Percentiles rank a stretch among this genome's conserved stretches.
Evolutionary conservation across 2,113 vertebrate genomes (phyloP).

Genomic region (Protomyctophum bolini): DNA sequence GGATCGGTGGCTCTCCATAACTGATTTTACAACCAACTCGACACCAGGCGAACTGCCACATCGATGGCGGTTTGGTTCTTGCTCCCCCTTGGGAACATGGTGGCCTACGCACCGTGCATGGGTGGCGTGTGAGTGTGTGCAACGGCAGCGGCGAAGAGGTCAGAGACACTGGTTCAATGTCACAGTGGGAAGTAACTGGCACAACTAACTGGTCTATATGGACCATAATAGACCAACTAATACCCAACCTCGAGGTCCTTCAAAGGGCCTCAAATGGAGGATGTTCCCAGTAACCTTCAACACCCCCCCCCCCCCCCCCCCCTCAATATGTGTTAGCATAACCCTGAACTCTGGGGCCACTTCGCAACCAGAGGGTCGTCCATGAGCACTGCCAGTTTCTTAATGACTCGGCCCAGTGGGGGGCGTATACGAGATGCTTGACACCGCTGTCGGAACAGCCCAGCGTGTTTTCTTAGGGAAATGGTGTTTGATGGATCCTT

Average conservation of each 20-base stretch:
- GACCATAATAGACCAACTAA: background rate
- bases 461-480: conserved; percentile 56
- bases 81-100: too few relatives aligned
- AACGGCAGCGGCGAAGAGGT: too few relatives aligned
- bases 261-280: background rate
- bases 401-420: conserved; percentile 34
- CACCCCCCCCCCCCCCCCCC: background rate
- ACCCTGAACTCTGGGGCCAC: background rate
- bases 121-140: too few relatives aligned
- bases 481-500: conserved; percentile 56
- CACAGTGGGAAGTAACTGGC: too few relatives aligned
- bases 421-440: conserved; percentile 36
- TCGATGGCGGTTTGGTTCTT: too few relatives aligned
- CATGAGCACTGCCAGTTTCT: conserved; percentile 30
- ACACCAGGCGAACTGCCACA: too few relatives aligned
- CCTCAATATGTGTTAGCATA: background rate
- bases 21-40: too few relatives aligned
- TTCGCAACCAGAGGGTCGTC: conserved; percentile 20
- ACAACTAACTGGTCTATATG: too few relatives aligned
- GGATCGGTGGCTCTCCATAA: too few relatives aligned
- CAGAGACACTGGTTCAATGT: too few relatives aligned
- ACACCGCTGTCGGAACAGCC: conserved; percentile 38
- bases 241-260: background rate
- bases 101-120: too few relatives aligned
- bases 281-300: background rate